phyloP scores from a whole-genome alignment of 2,888 invertebrate species.

The Melanargia galathea region DNA sequence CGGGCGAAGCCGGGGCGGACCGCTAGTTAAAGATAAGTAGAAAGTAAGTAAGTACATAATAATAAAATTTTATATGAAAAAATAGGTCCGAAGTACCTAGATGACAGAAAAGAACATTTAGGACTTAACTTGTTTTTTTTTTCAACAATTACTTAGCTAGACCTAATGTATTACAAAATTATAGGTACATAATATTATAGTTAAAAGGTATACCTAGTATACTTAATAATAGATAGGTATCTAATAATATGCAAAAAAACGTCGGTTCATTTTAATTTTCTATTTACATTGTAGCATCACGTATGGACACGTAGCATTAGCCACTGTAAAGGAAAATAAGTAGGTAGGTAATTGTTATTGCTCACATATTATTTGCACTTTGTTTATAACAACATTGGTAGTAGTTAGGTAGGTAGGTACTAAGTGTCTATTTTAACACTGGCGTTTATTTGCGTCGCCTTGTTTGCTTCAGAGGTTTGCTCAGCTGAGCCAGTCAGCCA shows the following conservation, averaged over 20 bases:
- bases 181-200: no score
- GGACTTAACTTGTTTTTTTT: not conserved
- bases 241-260: not conserved
- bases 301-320: not conserved
- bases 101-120: no score
- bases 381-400: slow-evolving; percentile 12
- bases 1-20: no score
- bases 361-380: slow-evolving; percentile 13
- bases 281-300: no score
- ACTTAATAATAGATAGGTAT: not conserved
- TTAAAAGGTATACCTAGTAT: not conserved
- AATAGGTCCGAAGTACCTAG: no score
- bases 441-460: slow-evolving; percentile 10
- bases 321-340: not conserved
- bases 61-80: no score
- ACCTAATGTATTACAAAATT: no score
- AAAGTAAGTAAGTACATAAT: no score
- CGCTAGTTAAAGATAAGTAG: no score
- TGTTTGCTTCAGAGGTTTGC: slow-evolving; percentile 14
- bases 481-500: slow-evolving; percentile 13
- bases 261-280: not conserved
- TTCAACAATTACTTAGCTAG: not conserved
- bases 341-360: not conserved
- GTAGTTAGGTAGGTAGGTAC: not conserved
- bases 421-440: slow-evolving; percentile 12